Evolutionary conservation across 2,797 vertebrate genomes (phyloP), one percentile per base, ranked within the genome.

Genomic region (Anguilla pacifica): DNA sequence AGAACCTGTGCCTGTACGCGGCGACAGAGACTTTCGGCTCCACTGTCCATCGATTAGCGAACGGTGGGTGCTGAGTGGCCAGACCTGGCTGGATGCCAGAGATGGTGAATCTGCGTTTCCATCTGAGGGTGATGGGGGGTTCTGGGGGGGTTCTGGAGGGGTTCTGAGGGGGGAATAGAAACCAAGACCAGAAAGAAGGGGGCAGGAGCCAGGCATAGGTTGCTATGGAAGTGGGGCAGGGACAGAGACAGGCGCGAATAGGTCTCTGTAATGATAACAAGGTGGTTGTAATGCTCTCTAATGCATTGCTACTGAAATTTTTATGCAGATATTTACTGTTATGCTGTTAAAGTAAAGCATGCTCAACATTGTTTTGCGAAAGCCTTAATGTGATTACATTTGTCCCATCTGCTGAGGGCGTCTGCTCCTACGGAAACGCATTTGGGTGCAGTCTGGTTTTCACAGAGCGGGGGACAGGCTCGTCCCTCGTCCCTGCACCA

Each of bases 81-180:
- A 67, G 77, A 82, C 57, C 35, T 86, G 88, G 88, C 85, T 2
- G 3, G 15, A 22, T 11, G 88, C 88, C 85, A 64, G 85, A 83
- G 84, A 61, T 49, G n/a, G 59, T 88, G 88, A 88, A 83, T 88
- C 84, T 88, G 88, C 88, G 64, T 46, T 88, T 86, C 85, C 79
- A 82, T 59, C 77, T 6, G 19, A 6, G 9, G 51, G 49, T 25
- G 49, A 15, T 1, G 9, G 2, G 83, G 53, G 28, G 19, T 4
- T 2, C 4, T 6, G 11, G 28, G 22, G n/a, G n/a, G n/a, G n/a
- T n/a, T n/a, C n/a, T n/a, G n/a, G n/a, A n/a, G 46, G 64, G 28
- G 49, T 35, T 9, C 46, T 53, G 39, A 3, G 2, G 49, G 53
- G 5, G 53, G 15, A 11, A 1, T 22, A 85, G 28, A 39, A 6